Evolutionary conservation across 2,113 vertebrate species (phyloP).

Genomic region (Esox niger): DNA sequence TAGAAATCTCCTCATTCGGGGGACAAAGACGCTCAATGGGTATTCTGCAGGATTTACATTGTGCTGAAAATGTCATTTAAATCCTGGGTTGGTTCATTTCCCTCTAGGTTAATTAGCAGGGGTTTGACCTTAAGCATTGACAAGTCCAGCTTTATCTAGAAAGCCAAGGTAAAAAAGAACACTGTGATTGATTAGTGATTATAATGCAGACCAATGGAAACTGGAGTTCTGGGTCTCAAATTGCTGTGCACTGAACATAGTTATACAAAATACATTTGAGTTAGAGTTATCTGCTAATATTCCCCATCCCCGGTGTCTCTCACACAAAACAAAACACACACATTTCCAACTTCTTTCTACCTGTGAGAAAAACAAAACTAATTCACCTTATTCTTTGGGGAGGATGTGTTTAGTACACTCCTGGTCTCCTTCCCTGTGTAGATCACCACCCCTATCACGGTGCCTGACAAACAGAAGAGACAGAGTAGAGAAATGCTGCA

Average conservation of each 20-base stretch:
- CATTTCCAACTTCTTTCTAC: not conserved
- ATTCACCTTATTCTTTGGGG: conserved; percentile 93
- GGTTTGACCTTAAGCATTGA: conserved; percentile 74
- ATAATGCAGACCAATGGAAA: conserved; percentile 18
- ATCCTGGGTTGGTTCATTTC: conserved; percentile 77
- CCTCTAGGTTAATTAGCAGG: conserved; percentile 84
- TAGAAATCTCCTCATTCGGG: conserved; percentile 43
- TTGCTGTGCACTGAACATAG: too few species aligned
- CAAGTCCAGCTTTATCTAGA: conserved; percentile 76
- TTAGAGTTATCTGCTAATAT: not conserved
- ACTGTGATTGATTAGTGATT: conserved; percentile 72
- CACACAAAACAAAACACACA: not conserved
- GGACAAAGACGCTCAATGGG: conserved; percentile 43
- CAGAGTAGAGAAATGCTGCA: conserved; percentile 54
- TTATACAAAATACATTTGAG: too few species aligned
- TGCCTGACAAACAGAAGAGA: conserved; percentile 82
- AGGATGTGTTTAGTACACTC: conserved; percentile 95
- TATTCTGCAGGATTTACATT: conserved; percentile 58
- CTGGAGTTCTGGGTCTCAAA: not conserved
- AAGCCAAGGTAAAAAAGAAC: conserved; percentile 75
- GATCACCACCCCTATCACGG: conserved; percentile 97
- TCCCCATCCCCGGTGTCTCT: not conserved
- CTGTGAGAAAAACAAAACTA: not conserved
- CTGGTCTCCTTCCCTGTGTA: conserved; percentile 98
- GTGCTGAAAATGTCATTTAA: conserved; percentile 73